phyloP scores from a whole-genome alignment of 2,797 vertebrate species.

The Steatocranus sp. region DNA sequence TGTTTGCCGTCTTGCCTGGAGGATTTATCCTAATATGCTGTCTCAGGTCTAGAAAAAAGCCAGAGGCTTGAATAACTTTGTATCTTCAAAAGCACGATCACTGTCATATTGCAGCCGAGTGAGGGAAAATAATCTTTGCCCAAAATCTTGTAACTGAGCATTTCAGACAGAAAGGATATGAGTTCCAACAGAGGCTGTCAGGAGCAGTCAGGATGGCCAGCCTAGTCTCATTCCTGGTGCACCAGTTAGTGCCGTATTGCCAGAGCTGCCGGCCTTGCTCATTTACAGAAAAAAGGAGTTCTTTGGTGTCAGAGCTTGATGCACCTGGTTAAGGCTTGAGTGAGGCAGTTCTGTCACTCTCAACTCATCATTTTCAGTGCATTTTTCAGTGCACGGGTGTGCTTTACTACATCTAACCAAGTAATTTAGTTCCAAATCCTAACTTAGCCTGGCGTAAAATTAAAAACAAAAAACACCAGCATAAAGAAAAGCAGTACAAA shows the following conservation, averaged over 20 bases:
- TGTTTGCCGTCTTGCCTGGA: slow-evolving; percentile 25
- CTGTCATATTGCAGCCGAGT: slow-evolving; percentile 11
- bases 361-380: not conserved
- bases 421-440: not conserved
- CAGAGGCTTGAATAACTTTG: slow-evolving; percentile 35
- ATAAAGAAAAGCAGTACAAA: not conserved
- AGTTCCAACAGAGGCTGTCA: not conserved
- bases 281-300: not conserved
- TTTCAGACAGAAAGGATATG: slow-evolving; percentile 18
- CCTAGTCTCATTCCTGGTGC: not conserved
- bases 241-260: not conserved
- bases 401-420: not conserved
- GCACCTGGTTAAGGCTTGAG: not conserved
- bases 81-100: slow-evolving; percentile 26
- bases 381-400: not conserved
- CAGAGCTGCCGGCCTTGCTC: not conserved
- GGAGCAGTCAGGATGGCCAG: not conserved
- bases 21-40: slow-evolving; percentile 36
- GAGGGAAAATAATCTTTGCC: not conserved
- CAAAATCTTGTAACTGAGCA: slow-evolving; percentile 32
- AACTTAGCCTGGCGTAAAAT: fast-evolving
- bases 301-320: not conserved
- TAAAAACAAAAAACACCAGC: not conserved
- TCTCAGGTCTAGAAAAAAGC: slow-evolving; percentile 36
- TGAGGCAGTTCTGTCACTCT: not conserved